Conservation (phyloP, 2,113 vertebrate genomes). For the Rhipidura dahli region DNA sequence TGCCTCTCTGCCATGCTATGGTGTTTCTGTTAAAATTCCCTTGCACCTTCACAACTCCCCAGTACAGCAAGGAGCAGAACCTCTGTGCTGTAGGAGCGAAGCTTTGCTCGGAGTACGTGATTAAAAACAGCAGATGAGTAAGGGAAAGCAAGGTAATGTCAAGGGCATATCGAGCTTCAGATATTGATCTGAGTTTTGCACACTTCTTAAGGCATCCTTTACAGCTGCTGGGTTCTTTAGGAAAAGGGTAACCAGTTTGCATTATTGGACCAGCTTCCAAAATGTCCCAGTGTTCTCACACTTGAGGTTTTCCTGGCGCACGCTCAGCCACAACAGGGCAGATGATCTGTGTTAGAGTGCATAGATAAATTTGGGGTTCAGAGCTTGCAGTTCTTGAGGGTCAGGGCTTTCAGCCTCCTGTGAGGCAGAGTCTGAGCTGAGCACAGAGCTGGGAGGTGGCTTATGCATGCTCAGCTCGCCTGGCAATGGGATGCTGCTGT, state of each 20-base stretch:
- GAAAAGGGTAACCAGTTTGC: background rate
- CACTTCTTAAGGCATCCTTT: background rate
- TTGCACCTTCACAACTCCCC: background rate
- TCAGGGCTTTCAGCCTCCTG: background rate
- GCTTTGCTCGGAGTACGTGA: background rate
- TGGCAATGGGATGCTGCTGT: background rate
- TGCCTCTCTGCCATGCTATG: background rate
- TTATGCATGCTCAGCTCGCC: background rate
- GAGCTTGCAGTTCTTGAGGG: background rate
- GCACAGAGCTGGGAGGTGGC: background rate
- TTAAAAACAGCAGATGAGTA: background rate
- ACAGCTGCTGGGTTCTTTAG: background rate
- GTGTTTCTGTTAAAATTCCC: background rate
- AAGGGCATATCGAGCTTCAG: background rate
- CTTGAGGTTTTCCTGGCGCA: accelerated
- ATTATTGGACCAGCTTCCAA: background rate
- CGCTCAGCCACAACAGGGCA: background rate
- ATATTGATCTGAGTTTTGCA: background rate
- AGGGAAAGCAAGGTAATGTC: background rate
- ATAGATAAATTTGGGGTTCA: background rate
- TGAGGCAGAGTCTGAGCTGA: background rate
- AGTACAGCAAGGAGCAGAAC: background rate
- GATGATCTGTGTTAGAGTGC: background rate
- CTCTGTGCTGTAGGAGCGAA: background rate
- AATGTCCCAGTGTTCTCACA: background rate